These are phyloP conservation scores for Eublepharis macularius DNA, from an alignment of 2,113 vertebrate species.

Conservation along the genomic window DNA sequence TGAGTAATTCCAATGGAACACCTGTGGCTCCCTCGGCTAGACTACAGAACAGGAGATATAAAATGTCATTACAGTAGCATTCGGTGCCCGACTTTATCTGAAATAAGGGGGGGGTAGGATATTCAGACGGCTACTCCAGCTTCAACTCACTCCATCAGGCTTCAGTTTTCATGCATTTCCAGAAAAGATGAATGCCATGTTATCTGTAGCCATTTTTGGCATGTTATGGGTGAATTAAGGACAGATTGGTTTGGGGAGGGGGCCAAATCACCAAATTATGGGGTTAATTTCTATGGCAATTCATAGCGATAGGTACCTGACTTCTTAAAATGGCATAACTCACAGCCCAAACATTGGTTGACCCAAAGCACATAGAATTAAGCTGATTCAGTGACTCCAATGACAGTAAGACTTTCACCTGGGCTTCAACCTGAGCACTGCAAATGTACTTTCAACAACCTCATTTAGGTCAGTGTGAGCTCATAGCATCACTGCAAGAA, in stretches of 20 bases:
- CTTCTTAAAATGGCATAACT: background rate
- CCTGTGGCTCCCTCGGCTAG: constrained; percentile 89
- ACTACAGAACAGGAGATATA: constrained; percentile 60
- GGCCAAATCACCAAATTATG: constrained; percentile 47
- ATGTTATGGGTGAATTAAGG: constrained; percentile 46
- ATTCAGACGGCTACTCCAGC: constrained; percentile 52
- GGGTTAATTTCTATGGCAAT: constrained; percentile 34
- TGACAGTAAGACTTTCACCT: background rate
- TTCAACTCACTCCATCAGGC: constrained; percentile 41
- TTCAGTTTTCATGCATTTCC: constrained; percentile 37
- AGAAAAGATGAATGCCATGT: constrained; percentile 46
- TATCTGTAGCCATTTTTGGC: constrained; percentile 39
- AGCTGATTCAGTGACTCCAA: background rate
- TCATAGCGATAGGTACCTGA: constrained; percentile 47
- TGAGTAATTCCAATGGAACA: constrained; percentile 96
- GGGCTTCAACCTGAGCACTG: background rate
- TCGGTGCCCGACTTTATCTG: constrained; percentile 53
- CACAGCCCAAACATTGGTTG: background rate
- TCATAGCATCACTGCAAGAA: background rate
- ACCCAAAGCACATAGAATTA: background rate
- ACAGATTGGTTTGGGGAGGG: constrained; percentile 31
- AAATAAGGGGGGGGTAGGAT: constrained; percentile 9
- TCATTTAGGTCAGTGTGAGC: background rate
- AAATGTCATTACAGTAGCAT: constrained; percentile 65
- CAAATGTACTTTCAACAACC: background rate